Percentiles rank a stretch among this genome's conserved stretches.
phyloP scores from a whole-genome alignment of 2,888 invertebrate genomes.

The Nephrotoma appendiculata region DNA sequence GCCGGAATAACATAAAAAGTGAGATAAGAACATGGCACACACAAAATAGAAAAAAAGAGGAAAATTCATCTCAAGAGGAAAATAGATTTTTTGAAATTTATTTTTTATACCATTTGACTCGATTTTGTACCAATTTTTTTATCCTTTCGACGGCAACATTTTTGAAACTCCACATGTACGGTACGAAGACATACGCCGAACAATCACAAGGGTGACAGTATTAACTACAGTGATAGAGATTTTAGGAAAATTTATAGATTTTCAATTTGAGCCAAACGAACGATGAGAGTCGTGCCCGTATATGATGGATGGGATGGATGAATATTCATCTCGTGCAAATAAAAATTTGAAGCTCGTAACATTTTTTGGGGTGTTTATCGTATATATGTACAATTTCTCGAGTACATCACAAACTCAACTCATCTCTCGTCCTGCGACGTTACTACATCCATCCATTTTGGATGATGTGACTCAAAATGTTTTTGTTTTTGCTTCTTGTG shows the following conservation, averaged over 20 bases:
- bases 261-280: background rate
- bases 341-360: background rate
- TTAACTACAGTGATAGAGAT: background rate
- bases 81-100: background rate
- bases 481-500: background rate
- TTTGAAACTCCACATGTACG: background rate
- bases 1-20: background rate
- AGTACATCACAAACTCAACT: background rate
- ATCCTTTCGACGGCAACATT: background rate
- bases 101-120: background rate
- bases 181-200: background rate
- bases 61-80: background rate
- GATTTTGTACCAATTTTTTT: background rate
- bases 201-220: background rate
- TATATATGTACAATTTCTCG: background rate
- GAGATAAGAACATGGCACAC: background rate
- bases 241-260: background rate
- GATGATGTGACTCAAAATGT: background rate
- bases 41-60: background rate
- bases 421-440: background rate
- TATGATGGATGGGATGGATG: background rate
- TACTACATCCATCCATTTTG: background rate
- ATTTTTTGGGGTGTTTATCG: background rate
- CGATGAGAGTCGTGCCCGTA: background rate
- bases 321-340: background rate